A percentile compares a stretch with the other conserved stretches of the same genome.
phyloP scores from a whole-genome alignment of 2,797 vertebrate species.

The Xenops minutus region DNA sequence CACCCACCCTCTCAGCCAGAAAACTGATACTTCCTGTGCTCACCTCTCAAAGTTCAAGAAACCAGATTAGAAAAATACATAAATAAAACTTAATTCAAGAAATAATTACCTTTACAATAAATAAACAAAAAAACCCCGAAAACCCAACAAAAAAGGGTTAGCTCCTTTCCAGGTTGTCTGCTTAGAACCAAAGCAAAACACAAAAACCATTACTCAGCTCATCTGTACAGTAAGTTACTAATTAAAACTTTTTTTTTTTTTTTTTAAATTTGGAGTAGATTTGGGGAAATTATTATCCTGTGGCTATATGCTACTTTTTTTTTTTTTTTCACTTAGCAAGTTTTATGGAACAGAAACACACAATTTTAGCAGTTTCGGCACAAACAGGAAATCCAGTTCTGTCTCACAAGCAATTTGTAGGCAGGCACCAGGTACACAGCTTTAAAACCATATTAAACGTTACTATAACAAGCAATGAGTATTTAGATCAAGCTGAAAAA shows the following conservation, averaged over 20 bases:
- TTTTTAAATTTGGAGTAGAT: neutral
- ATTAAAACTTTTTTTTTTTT: neutral
- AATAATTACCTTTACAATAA: neutral
- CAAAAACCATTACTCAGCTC: neutral
- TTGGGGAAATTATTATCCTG: neutral
- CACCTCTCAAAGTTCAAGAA: constrained; percentile 5
- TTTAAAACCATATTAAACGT: neutral
- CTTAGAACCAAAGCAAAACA: neutral
- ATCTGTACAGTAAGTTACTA: neutral
- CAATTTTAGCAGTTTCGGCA: neutral
- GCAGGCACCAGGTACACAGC: neutral
- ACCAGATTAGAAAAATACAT: neutral
- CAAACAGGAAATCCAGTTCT: constrained; percentile 7
- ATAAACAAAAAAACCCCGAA: neutral
- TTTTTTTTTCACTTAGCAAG: neutral
- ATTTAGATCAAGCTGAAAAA: neutral
- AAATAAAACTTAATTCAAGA: neutral
- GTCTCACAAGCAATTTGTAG: neutral
- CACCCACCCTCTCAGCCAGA: neutral
- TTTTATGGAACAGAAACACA: neutral
- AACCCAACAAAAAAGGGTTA: neutral
- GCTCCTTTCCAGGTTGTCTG: neutral
- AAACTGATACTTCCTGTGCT: constrained; percentile 28
- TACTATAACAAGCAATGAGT: neutral
- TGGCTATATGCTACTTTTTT: neutral